Conservation (phyloP, 2,113 vertebrate genomes). For the Trichomycterus rosablanca region DNA sequence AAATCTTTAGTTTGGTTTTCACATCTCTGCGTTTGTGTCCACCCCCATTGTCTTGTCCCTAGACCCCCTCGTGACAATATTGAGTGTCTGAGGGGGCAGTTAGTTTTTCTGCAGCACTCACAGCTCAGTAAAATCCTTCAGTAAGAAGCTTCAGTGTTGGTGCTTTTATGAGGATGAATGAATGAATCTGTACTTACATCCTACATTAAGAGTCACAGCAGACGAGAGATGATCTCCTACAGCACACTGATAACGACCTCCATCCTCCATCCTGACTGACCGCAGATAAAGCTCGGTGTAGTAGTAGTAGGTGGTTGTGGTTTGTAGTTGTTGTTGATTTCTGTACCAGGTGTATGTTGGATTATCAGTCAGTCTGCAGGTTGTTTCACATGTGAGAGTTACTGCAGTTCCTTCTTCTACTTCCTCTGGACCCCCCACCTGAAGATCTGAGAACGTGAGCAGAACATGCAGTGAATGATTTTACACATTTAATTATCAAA, state of each 20-base stretch:
- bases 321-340: not conserved
- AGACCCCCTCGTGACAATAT: too few species aligned
- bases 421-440: constrained; percentile 13
- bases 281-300: not conserved
- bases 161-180: not conserved
- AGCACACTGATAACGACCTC: constrained; percentile 16
- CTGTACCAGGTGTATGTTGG: constrained; percentile 27
- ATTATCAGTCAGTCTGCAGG: constrained; percentile 15
- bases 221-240: not conserved
- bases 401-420: constrained; percentile 23
- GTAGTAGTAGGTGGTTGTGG: fast-evolving
- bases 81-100: too few species aligned
- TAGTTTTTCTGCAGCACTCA: too few species aligned
- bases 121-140: too few species aligned
- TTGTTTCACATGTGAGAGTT: constrained; percentile 29
- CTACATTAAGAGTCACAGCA: constrained; percentile 13
- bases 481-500: too few species aligned
- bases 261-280: constrained; percentile 17
- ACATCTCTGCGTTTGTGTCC: too few species aligned
- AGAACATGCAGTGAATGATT: too few species aligned
- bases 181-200: constrained; percentile 22
- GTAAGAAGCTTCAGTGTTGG: too few species aligned
- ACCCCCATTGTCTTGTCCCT: too few species aligned
- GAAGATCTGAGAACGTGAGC: constrained; percentile 16
- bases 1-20: too few species aligned